Base-by-base conservation (phyloP, 2,113 vertebrate species). In the Polypterus senegalus region DNA sequence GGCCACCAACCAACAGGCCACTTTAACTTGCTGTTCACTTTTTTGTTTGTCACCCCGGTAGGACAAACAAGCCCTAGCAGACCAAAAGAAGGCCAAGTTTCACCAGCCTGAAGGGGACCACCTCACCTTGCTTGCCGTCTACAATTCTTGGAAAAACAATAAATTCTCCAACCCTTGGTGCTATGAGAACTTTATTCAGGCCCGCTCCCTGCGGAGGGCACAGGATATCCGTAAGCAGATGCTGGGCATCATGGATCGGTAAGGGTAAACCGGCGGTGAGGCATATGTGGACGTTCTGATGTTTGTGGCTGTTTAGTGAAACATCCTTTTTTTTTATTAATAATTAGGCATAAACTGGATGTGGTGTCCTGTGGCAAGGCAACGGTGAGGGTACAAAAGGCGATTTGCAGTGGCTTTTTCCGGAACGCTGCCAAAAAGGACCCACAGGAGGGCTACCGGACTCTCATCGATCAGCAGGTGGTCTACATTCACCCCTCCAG, bases 131-230 rank as follows among this genome's bases (percentile, higher is more conserved):
- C 78, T 99, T 77, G 96, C 96, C 1, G 96, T 99, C n/a, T 99
- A 99, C 79, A 99, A 99, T 70, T 99, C 96, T 55, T 99, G 96
- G 96, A 99, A 99, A 74, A 99, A 99, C 66, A 99, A 99, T 68
- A 99, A 99, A 69, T 97, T 99, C 75, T 97, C 96, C 66, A 99
- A 97, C 71, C 94, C 96, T 2, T 98, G 96, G 96, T 99, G 96
- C 73, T 99, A 98, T 1, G 95, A 99, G 69, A 99, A 99, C 57
- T 99, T 99, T 52, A 98, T 98, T 73, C 96, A 99, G 78, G 96
- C 95, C 1, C 87, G 96, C 5, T 98, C 96, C 4, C 81, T 99
- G 45, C 91, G 92, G 46, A 77, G 96, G 54, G 94, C 88, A 0
- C 96, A 98, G 77, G 96, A 99, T 71, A 98, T 99, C 70, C 95